Evolutionary conservation across 2,888 invertebrate genomes (phyloP), one percentile per base, ranked within the genome.

Genomic region (Julus scandinavius): DNA sequence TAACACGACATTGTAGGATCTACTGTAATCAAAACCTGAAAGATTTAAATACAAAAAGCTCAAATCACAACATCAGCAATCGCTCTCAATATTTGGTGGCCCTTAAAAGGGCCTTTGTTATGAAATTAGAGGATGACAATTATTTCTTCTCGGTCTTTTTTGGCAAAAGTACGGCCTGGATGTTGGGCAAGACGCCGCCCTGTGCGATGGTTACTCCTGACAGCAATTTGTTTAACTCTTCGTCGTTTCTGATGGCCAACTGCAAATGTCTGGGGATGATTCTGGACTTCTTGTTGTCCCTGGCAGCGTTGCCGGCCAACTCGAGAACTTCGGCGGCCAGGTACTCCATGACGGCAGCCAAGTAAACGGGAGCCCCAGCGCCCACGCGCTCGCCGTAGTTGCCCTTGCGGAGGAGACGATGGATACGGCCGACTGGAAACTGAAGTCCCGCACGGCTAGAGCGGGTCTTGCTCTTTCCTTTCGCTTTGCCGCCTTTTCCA

Each of bases 261-360:
- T 96, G 95, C 41, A 97, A 93, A 92, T 96, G 96, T 87, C 96
- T 94, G 0, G 96, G 96, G 88, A 95, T 95, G 91, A 97, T 96
- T 92, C 95, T 93, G 0, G 93, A 93, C 91, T 95, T 96, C 90
- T 95, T 95, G 91, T 95, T 95, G 88, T 95, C 94, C 72, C 93
- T 91, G 0, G 95, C 95, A 0, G 94, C 95, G 89, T 95, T 94
- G 0, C 94, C 93, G 0, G 95, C 94, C 91, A 95, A 92, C 90
- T 95, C 95, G 89, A 95, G 91, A 29, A 95, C 94, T 93, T 96
- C 96, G 29, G 95, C 95, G 0, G 95, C 94, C 41, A 95, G 91
- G 90, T 95, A 95, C 90, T 95, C 95, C 91, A 95, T 91, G 0
- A 94, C 94, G 2, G 92, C 92, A 11, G 92, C 92, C 72, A 92